Percentiles rank a stretch among this genome's conserved stretches.
phyloP scores from a whole-genome alignment of 2,797 vertebrate species.

The Delichon dasypus region DNA sequence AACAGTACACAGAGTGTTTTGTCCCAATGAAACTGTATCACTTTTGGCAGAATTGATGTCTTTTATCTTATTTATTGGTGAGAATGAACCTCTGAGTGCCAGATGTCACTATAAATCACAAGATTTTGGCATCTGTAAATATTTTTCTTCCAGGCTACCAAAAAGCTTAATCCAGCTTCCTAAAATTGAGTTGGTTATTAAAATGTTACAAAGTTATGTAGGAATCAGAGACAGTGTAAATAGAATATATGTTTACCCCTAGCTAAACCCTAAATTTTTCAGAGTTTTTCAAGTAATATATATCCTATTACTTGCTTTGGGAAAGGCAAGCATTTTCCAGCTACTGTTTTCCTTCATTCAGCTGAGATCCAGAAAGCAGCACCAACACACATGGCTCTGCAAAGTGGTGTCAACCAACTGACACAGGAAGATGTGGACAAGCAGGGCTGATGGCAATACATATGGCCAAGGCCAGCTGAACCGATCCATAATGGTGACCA shows the following conservation, averaged over 20 bases:
- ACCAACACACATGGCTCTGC: accelerated
- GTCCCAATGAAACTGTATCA: background rate
- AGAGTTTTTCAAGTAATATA: background rate
- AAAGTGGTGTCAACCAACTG: background rate
- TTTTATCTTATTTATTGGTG: background rate
- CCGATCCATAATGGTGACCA: background rate
- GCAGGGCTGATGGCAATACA: background rate
- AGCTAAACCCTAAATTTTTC: background rate
- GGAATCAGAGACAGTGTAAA: background rate
- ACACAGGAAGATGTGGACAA: too few relatives aligned
- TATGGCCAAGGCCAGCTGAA: background rate
- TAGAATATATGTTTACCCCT: background rate
- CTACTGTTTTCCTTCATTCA: background rate
- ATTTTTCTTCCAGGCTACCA: background rate
- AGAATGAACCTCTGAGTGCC: background rate
- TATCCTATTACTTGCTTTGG: background rate
- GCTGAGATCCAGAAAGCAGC: background rate
- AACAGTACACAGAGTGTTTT: background rate
- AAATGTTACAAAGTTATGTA: background rate
- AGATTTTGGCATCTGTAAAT: background rate
- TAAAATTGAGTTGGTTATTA: background rate
- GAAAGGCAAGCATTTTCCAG: background rate
- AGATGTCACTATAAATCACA: background rate
- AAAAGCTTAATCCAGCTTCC: background rate
- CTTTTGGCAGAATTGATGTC: background rate